These are phyloP conservation scores for Marcusenius ussheri DNA, from an alignment of 2,113 vertebrate species.

Conservation along the genomic window DNA sequence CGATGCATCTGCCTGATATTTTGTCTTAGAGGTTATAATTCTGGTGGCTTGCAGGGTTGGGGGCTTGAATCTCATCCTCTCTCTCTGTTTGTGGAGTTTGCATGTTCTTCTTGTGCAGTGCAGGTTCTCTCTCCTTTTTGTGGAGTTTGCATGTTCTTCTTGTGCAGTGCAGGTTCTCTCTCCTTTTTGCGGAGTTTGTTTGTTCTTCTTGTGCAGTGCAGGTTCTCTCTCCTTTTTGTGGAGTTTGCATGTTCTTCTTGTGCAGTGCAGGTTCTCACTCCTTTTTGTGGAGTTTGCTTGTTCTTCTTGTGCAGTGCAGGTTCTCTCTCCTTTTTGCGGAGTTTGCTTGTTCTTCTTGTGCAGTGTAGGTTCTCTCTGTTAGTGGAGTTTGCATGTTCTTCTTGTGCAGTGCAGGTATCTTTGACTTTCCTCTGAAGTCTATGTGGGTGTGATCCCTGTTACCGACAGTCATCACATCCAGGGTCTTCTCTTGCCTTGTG, in stretches of 20 bases:
- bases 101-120: neutral
- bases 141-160: too few relatives aligned
- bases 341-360: neutral
- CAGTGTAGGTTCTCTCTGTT: neutral
- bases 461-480: neutral
- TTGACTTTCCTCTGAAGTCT: neutral
- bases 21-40: neutral
- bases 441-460: neutral
- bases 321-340: neutral
- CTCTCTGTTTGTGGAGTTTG: neutral
- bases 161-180: neutral
- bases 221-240: neutral
- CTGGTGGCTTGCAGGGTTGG: neutral
- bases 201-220: neutral
- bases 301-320: neutral
- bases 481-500: neutral
- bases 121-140: too few relatives aligned
- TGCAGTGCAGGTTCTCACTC: neutral
- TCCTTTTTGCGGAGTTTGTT: neutral
- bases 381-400: neutral
- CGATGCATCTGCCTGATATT: neutral
- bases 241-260: neutral
- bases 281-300: neutral
- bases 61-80: neutral
- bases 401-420: neutral